A percentile compares a stretch with the other conserved stretches of the same genome.
These are phyloP conservation scores for Onychostoma macrolepis DNA, from an alignment of 2,113 vertebrate species.

Conservation along the genomic window DNA sequence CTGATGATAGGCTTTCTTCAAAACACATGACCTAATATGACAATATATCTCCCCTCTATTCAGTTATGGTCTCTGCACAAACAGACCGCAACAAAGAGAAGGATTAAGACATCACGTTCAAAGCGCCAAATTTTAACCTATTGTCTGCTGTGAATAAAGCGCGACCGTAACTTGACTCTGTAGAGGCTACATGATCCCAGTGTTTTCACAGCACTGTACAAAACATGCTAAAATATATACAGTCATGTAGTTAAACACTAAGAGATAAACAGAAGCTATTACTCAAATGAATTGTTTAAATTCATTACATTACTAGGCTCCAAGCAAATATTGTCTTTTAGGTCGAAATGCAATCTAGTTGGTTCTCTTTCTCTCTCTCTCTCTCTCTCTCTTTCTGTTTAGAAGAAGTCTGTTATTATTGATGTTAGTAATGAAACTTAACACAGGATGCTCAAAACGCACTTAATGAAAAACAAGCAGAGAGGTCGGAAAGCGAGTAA, in stretches of 20 bases:
- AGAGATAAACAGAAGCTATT: background rate
- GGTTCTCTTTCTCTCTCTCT: background rate
- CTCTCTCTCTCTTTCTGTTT: background rate
- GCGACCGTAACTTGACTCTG: slow-evolving; percentile 28
- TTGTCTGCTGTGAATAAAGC: slow-evolving; percentile 44
- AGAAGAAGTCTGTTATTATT: background rate
- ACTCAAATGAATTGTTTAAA: background rate
- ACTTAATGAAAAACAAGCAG: background rate
- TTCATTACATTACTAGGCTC: background rate
- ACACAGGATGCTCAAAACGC: slow-evolving; percentile 1
- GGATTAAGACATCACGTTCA: slow-evolving; percentile 46
- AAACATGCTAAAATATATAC: slow-evolving; percentile 24
- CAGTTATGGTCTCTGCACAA: slow-evolving; percentile 32
- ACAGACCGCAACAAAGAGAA: slow-evolving; percentile 42
- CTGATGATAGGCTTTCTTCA: slow-evolving; percentile 32
- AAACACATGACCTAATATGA: slow-evolving; percentile 44
- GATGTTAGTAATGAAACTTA: background rate
- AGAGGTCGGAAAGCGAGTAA: background rate
- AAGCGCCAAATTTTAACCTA: slow-evolving; percentile 39
- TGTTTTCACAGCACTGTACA: slow-evolving; percentile 41
- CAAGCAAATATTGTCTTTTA: background rate
- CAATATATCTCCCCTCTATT: slow-evolving; percentile 35
- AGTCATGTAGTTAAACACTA: background rate
- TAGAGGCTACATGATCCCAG: slow-evolving; percentile 37
- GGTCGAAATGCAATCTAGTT: background rate